A percentile compares a stretch with the other conserved stretches of the same genome.
Evolutionary conservation across 2,888 invertebrate species (phyloP).

Genomic region (Polietes domitor): DNA sequence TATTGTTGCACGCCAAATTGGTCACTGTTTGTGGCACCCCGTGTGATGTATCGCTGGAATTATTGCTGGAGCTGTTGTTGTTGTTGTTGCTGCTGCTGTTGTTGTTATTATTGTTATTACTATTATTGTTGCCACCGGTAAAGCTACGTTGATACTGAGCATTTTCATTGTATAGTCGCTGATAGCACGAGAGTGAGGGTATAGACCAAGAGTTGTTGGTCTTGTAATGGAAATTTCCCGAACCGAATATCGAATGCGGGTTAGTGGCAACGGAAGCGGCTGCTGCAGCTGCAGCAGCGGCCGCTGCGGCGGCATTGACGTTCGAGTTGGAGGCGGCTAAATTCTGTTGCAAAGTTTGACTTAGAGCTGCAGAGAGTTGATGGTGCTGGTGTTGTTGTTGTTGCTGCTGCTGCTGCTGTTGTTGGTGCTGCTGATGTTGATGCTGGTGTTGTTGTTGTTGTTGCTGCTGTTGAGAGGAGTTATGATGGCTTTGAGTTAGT

Average conservation of each 20-base stretch:
- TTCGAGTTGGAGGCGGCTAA: constrained; percentile 67
- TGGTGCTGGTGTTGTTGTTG: constrained; percentile 65
- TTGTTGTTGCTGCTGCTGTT: constrained; percentile 45
- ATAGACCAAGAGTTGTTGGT: constrained; percentile 80
- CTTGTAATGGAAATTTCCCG: constrained; percentile 80
- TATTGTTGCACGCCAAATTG: constrained; percentile 35
- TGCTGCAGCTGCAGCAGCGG: constrained; percentile 70
- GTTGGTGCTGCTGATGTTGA: constrained; percentile 65
- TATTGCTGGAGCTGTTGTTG: constrained; percentile 67
- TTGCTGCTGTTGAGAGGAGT: constrained; percentile 70
- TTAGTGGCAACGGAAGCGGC: constrained; percentile 71
- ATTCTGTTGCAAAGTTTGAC: constrained; percentile 73
- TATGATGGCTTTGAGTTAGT: constrained; percentile 71
- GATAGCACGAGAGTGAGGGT: constrained; percentile 78
- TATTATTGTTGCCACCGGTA: constrained; percentile 66
- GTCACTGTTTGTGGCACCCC: constrained; percentile 55
- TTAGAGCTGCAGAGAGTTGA: constrained; percentile 73
- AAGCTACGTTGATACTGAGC: constrained; percentile 78
- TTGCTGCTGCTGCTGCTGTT: constrained; percentile 65
- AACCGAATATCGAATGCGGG: constrained; percentile 79
- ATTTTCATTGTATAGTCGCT: constrained; percentile 78
- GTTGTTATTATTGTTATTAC: constrained; percentile 62
- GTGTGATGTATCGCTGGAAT: constrained; percentile 51
- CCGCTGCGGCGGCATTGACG: constrained; percentile 68
- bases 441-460: constrained; percentile 69